Conservation (phyloP, 2,113 vertebrate genomes). For the Trogon surrucura region DNA sequence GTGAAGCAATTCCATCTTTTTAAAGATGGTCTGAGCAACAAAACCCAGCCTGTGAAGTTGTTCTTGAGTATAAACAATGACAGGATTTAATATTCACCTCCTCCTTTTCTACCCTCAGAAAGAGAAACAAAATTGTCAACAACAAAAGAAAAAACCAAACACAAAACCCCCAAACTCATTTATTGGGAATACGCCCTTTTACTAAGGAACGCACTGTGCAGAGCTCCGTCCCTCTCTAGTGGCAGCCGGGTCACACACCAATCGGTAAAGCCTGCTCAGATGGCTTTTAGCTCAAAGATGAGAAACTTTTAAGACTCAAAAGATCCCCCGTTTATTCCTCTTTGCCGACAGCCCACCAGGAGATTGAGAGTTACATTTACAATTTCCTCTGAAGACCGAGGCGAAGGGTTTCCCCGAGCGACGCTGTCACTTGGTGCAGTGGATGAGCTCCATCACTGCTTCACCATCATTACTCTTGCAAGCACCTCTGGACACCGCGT, state of each 20-base stretch:
- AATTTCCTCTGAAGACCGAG: neutral
- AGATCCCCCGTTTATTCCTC: neutral
- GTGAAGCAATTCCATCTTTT: neutral
- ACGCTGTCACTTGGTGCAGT: neutral
- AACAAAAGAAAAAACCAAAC: too few relatives aligned
- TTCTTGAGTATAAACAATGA: neutral
- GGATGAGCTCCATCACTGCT: neutral
- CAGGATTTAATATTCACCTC: neutral
- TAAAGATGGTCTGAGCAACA: neutral
- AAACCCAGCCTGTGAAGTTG: neutral
- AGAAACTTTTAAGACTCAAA: neutral
- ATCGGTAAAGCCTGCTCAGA: neutral
- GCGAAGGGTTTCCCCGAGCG: neutral
- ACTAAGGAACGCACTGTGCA: neutral
- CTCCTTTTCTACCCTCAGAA: neutral
- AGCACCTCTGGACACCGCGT: neutral
- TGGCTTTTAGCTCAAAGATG: neutral
- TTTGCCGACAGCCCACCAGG: neutral
- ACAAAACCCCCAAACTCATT: neutral
- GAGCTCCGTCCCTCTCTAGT: constrained; percentile 35
- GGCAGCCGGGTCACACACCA: constrained; percentile 22
- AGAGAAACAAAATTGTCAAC: neutral
- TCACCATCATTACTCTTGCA: neutral
- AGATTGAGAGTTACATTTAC: neutral
- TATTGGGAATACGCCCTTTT: neutral